Base-by-base conservation (phyloP, 1,140 invertebrate species). In the Bombus confusus region DNA sequence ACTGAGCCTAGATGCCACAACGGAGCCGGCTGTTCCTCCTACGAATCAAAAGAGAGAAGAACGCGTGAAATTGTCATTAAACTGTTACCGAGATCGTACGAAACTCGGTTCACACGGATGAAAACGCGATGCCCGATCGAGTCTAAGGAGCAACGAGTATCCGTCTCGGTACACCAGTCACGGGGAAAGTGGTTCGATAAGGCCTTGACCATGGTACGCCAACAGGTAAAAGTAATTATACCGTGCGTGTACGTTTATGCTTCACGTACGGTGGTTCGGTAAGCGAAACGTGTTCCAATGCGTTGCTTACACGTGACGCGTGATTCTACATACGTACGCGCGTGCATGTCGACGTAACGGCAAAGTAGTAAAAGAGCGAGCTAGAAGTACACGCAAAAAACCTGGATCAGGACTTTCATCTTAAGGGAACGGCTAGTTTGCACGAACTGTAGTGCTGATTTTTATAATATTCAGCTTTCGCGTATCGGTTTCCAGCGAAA, bases 1-100 rank as follows among this genome's bases (percentile, higher is more conserved):
- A 18, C 96, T 96, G n/a, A 98, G 93, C 73, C 97, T 95, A 80
- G 96, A 97, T 0, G 97, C 97, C 18, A 98, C 94, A 41, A 97
- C 97, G 34, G 97, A 96, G 25, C 97, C 97, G 1, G 96, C 96
- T 9, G 96, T 95, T 72, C 96, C 96, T n/a, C 96, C 95, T 92
- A 13, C 12, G 6, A 1, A 6, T 28, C 6, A 66, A 39, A n/a
- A 57, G 8, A 59, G 0, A 13, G 31, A 22, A 31, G 3, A 13
- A 47, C 6, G 12, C 1, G 39, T 28, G 64, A 64, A 52, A 15
- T 79, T 12, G 13, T 43, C n/a, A 22, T 12, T 15, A 64, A 15
- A 47, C 47, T 18, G 47, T 52, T 8, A 8, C 0, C 37, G 6
- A 6, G 13, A n/a, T 37, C 18, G 72, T 22, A 52, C 3, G 22